Evolutionary conservation across 2,113 vertebrate genomes (phyloP).

Genomic region (Saguinus midas): DNA sequence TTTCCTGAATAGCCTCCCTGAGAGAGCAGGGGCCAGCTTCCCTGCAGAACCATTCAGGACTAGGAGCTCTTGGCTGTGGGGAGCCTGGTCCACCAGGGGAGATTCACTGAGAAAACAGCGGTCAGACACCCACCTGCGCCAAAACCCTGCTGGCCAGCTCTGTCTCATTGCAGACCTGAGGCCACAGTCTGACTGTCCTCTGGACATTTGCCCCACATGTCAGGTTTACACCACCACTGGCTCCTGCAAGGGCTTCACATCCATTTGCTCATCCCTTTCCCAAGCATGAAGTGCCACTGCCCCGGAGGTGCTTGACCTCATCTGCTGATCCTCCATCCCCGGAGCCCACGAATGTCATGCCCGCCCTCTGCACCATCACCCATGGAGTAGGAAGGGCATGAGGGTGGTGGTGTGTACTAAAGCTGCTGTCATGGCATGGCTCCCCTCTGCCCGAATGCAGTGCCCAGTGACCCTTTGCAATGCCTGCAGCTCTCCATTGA

Average conservation of each 20-base stretch:
- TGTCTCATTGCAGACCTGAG: neutral
- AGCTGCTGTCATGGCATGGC: too few relatives aligned
- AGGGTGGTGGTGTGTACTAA: too few relatives aligned
- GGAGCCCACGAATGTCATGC: too few relatives aligned
- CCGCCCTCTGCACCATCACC: neutral
- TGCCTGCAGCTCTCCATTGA: neutral
- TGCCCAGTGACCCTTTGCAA: accelerated
- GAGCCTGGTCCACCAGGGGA: too few relatives aligned
- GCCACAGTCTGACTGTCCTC: neutral
- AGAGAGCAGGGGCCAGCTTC: neutral
- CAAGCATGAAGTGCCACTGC: too few relatives aligned
- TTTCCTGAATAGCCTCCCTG: neutral
- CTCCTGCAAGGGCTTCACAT: neutral
- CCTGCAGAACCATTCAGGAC: neutral
- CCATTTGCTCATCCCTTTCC: neutral
- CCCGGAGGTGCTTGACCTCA: too few relatives aligned
- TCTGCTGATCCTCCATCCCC: too few relatives aligned
- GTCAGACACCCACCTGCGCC: too few relatives aligned
- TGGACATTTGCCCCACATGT: neutral
- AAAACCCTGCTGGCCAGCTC: too few relatives aligned
- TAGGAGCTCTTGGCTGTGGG: neutral
- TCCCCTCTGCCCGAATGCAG: accelerated
- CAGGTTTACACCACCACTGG: neutral
- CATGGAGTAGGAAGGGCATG: too few relatives aligned
- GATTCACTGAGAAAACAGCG: neutral